phyloP scores from a whole-genome alignment of 2,113 vertebrate genomes.

The Narcine bancroftii region DNA sequence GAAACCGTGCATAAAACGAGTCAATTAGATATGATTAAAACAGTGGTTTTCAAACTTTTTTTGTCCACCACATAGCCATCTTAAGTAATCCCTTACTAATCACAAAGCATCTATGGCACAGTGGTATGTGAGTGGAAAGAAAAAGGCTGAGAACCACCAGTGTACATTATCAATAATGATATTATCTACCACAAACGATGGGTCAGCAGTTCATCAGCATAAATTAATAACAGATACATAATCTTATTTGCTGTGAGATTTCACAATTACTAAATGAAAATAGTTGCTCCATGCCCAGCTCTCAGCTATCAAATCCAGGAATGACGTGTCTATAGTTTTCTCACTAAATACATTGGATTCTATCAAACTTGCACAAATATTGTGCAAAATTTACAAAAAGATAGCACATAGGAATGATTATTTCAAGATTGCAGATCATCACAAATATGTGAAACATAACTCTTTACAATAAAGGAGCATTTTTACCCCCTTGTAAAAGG shows the following conservation, averaged over 20 bases:
- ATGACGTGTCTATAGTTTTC: background rate
- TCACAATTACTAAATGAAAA: background rate
- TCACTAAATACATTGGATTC: background rate
- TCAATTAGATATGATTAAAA: no score
- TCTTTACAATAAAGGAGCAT: background rate
- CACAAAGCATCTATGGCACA: no score
- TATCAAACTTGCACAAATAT: no score
- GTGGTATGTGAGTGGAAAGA: no score
- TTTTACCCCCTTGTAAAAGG: background rate
- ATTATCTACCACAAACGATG: background rate
- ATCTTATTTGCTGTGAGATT: background rate
- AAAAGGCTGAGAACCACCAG: no score
- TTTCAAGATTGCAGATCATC: background rate
- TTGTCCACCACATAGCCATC: no score
- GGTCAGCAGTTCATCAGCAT: background rate
- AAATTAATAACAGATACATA: background rate
- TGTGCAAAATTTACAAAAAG: background rate
- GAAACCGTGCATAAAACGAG: no score
- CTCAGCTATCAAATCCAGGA: no score
- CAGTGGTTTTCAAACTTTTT: no score
- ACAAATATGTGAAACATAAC: background rate
- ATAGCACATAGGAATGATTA: background rate
- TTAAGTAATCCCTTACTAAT: no score
- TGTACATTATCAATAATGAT: background rate
- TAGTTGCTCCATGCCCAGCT: background rate